Conservation (phyloP, 2,888 invertebrate species). For the Helicoverpa assulta region DNA sequence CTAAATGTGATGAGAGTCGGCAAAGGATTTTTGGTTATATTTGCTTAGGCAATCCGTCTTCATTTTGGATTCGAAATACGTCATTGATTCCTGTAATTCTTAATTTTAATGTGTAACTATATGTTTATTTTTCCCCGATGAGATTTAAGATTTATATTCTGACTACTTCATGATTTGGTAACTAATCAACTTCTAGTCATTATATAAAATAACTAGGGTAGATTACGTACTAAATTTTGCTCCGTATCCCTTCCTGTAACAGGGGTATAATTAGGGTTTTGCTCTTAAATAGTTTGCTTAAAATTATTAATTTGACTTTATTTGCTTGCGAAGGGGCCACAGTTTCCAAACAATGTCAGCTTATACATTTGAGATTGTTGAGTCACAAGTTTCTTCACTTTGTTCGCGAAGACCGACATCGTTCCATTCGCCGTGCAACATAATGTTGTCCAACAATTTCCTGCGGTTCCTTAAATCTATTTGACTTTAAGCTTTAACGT, state of each 20-base stretch:
- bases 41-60: too few relatives aligned
- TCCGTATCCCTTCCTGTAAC: too few relatives aligned
- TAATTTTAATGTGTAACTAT: too few relatives aligned
- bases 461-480: constrained; percentile 15
- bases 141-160: too few relatives aligned
- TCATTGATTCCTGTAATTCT: too few relatives aligned
- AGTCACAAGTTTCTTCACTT: constrained; percentile 7
- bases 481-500: constrained; percentile 19
- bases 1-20: background rate
- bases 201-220: too few relatives aligned
- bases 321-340: background rate
- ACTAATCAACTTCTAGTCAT: too few relatives aligned
- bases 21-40: background rate
- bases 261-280: background rate
- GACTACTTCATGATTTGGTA: too few relatives aligned
- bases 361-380: background rate
- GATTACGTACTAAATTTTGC: too few relatives aligned
- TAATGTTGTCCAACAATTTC: constrained; percentile 28
- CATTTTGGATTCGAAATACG: too few relatives aligned
- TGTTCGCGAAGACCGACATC: background rate
- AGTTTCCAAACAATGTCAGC: background rate
- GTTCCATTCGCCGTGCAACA: constrained; percentile 25
- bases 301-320: background rate
- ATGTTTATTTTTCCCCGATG: too few relatives aligned
- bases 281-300: background rate